These are phyloP conservation scores for Eudasyphora cyanicolor DNA, from an alignment of 2,888 invertebrate genomes.

Conservation along the genomic window DNA sequence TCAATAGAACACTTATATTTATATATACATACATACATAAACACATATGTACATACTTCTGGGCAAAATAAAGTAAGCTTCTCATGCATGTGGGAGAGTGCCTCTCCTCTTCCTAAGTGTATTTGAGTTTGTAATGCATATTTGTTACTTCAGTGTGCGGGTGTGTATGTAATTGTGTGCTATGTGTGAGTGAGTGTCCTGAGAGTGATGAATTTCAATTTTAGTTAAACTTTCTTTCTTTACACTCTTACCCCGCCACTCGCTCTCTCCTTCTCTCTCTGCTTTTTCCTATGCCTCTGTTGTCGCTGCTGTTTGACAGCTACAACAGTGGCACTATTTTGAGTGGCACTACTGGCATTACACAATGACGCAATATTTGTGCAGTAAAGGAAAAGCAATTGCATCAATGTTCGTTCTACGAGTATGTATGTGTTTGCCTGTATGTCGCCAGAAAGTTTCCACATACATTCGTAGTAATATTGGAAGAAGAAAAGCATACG, in stretches of 20 bases:
- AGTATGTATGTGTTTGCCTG: not conserved
- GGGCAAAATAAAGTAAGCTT: not conserved
- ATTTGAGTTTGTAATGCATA: not conserved
- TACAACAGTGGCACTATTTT: not conserved
- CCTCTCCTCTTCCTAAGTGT: not conserved
- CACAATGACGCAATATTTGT: not conserved
- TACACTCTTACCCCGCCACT: not conserved
- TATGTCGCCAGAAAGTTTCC: no score
- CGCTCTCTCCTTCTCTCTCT: not conserved
- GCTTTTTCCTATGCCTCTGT: not conserved
- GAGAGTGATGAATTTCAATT: slow-evolving; percentile 14
- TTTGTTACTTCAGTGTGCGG: not conserved
- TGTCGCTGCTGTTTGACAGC: not conserved
- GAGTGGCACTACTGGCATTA: not conserved
- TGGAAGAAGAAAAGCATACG: no score
- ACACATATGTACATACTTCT: no score
- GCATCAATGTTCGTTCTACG: not conserved
- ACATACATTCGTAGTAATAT: no score
- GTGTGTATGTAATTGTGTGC: not conserved
- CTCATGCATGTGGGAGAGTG: not conserved
- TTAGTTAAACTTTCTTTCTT: not conserved
- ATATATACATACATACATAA: no score
- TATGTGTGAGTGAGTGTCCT: not conserved
- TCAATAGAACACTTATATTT: no score
- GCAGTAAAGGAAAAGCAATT: not conserved